Evolutionary conservation across 2,113 vertebrate species (phyloP).

Genomic region (Melanostigma gelatinosum): DNA sequence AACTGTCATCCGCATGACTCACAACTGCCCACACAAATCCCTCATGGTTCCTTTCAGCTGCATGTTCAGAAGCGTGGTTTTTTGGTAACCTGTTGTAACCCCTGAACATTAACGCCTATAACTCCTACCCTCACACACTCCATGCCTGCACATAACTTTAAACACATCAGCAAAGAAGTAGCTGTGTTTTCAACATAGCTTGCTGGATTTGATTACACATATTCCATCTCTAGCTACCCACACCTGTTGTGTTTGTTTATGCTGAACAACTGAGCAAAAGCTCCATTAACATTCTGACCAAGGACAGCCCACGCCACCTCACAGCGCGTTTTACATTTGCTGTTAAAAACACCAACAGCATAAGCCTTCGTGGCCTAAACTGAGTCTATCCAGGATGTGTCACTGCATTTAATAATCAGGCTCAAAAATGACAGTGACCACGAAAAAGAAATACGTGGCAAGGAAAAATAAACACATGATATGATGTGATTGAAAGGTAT

Average conservation of each 20-base stretch:
- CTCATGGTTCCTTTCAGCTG: not conserved
- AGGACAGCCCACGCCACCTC: constrained; percentile 9
- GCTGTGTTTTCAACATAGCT: not conserved
- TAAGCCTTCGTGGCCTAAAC: not conserved
- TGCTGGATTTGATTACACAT: not conserved
- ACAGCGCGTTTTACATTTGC: not conserved
- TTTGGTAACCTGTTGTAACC: constrained; percentile 7
- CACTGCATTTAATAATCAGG: not conserved
- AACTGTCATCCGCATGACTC: constrained; percentile 21
- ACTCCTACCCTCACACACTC: constrained; percentile 1
- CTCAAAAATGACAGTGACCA: not conserved
- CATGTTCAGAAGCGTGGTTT: constrained; percentile 1
- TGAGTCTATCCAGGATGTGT: not conserved
- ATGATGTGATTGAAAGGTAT: not conserved
- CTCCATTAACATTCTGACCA: constrained; percentile 23
- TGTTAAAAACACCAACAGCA: not conserved
- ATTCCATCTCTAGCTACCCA: constrained; percentile 5
- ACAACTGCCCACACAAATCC: constrained; percentile 21
- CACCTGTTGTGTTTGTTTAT: constrained; percentile 21
- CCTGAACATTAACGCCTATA: not conserved
- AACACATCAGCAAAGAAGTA: constrained; percentile 6
- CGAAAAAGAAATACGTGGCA: not conserved
- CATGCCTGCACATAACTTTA: not conserved
- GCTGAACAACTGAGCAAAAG: not conserved
- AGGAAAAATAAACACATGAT: not conserved